Percentiles rank a stretch among this genome's conserved stretches.
These are phyloP conservation scores for Lampris incognitus DNA, from an alignment of 2,113 vertebrate genomes.

Conservation along the genomic window DNA sequence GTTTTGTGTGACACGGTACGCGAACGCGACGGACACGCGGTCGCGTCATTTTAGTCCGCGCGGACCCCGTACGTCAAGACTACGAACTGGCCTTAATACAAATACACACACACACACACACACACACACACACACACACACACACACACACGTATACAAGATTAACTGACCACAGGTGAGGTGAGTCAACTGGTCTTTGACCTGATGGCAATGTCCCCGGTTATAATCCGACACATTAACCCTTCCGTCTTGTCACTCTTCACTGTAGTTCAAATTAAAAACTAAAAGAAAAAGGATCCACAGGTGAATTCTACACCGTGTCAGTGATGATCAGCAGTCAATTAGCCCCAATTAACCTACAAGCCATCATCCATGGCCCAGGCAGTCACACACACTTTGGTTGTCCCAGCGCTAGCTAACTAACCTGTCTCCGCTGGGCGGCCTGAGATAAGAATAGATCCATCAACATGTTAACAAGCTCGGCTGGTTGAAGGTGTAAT, in stretches of 20 bases:
- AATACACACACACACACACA: not conserved
- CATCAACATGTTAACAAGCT: slow-evolving; percentile 64
- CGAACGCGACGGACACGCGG: no score
- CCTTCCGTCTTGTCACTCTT: no score
- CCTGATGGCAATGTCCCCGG: no score
- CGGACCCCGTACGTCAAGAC: no score
- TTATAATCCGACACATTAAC: no score
- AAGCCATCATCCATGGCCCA: slow-evolving; percentile 6
- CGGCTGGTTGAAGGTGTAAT: slow-evolving; percentile 40
- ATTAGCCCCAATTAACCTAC: slow-evolving; percentile 55
- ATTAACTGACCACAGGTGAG: not conserved
- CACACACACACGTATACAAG: not conserved
- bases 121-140: not conserved
- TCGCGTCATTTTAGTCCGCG: no score
- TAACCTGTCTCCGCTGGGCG: not conserved
- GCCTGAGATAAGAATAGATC: slow-evolving; percentile 33
- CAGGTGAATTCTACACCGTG: slow-evolving; percentile 21
- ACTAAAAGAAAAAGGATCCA: not conserved
- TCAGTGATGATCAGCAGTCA: slow-evolving; percentile 19
- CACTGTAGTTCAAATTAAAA: no score
- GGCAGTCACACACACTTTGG: not conserved
- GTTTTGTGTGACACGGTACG: no score
- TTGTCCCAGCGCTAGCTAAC: not conserved
- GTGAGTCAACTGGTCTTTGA: no score
- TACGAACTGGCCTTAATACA: not conserved